Conservation (phyloP, 2,888 invertebrate species). For the Drosophila falleni region DNA sequence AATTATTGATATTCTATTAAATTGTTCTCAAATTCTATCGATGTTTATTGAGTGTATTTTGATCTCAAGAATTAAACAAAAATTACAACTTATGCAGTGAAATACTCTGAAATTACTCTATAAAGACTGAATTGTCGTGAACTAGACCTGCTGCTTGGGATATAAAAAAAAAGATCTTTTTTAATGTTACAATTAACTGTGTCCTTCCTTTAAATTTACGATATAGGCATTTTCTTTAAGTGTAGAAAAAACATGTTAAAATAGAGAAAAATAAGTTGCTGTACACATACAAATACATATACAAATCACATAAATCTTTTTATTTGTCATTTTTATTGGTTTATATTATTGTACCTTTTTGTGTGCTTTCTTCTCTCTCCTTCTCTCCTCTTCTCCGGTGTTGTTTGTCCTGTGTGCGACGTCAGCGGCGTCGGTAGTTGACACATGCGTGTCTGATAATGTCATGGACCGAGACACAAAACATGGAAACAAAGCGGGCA, state of each 20-base stretch:
- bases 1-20: too few relatives aligned
- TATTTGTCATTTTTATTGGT: conserved; percentile 81
- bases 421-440: conserved; percentile 62
- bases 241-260: conserved; percentile 40
- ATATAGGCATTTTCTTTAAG: conserved; percentile 18
- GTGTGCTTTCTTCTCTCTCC: conserved; percentile 25
- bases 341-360: conserved; percentile 81
- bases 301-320: conserved; percentile 79
- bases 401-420: conserved; percentile 2
- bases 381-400: conserved; percentile 7
- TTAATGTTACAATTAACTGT: neutral
- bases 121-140: too few relatives aligned
- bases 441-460: conserved; percentile 77
- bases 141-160: too few relatives aligned
- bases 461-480: conserved; percentile 43
- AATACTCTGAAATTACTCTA: too few relatives aligned
- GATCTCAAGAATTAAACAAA: too few relatives aligned
- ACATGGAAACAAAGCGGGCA: conserved; percentile 16
- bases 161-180: too few relatives aligned
- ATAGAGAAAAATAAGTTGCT: conserved; percentile 57
- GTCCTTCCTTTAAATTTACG: neutral
- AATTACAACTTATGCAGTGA: too few relatives aligned
- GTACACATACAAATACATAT: conserved; percentile 24
- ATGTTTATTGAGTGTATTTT: too few relatives aligned
- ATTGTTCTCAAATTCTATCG: too few relatives aligned